A percentile compares a stretch with the other conserved stretches of the same genome.
phyloP scores from a whole-genome alignment of 2,888 invertebrate species.

The Drosophila lutescens region DNA sequence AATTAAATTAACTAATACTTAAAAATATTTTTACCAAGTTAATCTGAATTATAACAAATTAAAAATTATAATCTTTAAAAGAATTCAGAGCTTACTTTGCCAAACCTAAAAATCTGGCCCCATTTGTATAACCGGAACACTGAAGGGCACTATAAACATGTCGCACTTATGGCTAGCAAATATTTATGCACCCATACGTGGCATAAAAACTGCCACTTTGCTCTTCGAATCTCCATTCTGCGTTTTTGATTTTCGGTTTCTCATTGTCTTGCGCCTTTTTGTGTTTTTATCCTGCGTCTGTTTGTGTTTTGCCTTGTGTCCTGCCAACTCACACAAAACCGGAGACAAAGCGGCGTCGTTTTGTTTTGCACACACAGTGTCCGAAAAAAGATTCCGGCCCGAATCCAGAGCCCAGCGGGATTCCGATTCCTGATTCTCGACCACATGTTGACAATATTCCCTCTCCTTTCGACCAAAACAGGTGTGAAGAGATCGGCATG shows the following conservation, averaged over 20 bases:
- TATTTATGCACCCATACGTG: constrained; percentile 66
- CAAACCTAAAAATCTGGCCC: neutral
- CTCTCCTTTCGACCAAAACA: constrained; percentile 45
- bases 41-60: too few relatives aligned
- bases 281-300: constrained; percentile 38
- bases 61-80: too few relatives aligned
- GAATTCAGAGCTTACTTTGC: too few relatives aligned
- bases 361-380: constrained; percentile 61
- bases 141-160: constrained; percentile 57
- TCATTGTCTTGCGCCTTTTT: constrained; percentile 27
- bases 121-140: constrained; percentile 14
- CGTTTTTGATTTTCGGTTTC: constrained; percentile 21
- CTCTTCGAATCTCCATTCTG: constrained; percentile 14
- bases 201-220: constrained; percentile 60
- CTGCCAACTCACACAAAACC: constrained; percentile 66
- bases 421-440: constrained; percentile 28
- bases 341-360: constrained; percentile 79
- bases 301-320: constrained; percentile 53
- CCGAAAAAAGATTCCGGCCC: constrained; percentile 35
- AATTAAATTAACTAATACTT: too few relatives aligned
- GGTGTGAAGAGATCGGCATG: constrained; percentile 67
- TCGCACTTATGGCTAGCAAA: constrained; percentile 61
- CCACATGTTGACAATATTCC: constrained; percentile 74
- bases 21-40: too few relatives aligned
- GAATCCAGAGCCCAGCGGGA: constrained; percentile 68